Evolutionary conservation across 2,888 invertebrate species (phyloP), one percentile per base, ranked within the genome.

Genomic region (Gordius sp.): DNA sequence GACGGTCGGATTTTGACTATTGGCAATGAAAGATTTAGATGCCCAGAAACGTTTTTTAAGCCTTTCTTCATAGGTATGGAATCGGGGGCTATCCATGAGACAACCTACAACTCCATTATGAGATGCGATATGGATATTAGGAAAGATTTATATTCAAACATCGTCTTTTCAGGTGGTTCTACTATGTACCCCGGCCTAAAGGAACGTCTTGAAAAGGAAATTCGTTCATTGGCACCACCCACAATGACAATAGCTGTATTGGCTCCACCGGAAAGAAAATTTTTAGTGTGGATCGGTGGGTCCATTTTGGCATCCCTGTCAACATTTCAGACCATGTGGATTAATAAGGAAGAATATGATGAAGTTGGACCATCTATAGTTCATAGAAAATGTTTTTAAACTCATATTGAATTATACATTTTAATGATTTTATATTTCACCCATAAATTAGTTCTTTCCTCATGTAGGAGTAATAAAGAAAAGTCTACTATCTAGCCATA

Each of bases 121-220:
- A 66, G 65, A 61, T 68, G 68, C 60, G 68, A 69, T 59, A 65
- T 64, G 28, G 64, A 64, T 59, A 61, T 64, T 58, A 59, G 64
- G 28, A 63, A 63, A 58, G 65, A 67, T 60, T 60, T 67, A 53
- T 65, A 65, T 60, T 62, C 62, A 55, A 67, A 66, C 60, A 65
- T 62, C 47, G 62, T 64, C 23, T 28, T 62, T 1, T 62, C 66
- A 8, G 66, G 66, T 8, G 66, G 66, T 2, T 62, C 62, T 25
- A 65, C 64, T 18, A 62, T 65, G 62, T 66, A 64, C 59, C 63
- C 64, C 8, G 64, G 65, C 1, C 54, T 64, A 41, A 61, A 62
- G 4, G 61, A 61, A 23, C 59, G 65, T 13, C 59, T 65, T 61
- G 59, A 62, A 47, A 60, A 61, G 41, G 65, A 66, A 60, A 60